A percentile compares a stretch with the other conserved stretches of the same genome.
phyloP scores from a whole-genome alignment of 1,140 invertebrate species.

The Drosophila ambigua region DNA sequence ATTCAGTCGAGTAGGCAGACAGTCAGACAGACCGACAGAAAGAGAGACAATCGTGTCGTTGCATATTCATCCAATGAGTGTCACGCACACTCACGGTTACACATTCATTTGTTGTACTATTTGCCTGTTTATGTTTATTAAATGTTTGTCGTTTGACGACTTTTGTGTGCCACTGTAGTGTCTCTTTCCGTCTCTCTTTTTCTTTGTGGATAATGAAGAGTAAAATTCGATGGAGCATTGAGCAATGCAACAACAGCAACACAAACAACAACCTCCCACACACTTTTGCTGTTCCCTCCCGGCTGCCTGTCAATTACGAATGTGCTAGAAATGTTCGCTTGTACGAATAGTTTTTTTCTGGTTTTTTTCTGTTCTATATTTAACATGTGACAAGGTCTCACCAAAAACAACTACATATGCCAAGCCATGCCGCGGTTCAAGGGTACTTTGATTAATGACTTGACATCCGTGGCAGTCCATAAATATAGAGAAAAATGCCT shows the following conservation, averaged over 20 bases:
- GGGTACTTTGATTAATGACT: conserved; percentile 75
- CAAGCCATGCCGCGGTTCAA: conserved; percentile 66
- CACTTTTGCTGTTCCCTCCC: conserved; percentile 2
- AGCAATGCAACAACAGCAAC: conserved; percentile 37
- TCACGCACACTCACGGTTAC: conserved; percentile 34
- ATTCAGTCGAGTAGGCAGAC: conserved; percentile 17
- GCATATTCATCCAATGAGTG: conserved; percentile 51
- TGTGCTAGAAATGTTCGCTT: conserved; percentile 38
- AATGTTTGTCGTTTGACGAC: conserved; percentile 47
- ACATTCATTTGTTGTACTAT: conserved; percentile 29
- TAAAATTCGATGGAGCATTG: conserved; percentile 57
- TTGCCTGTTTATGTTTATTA: conserved; percentile 52
- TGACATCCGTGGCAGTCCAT: conserved; percentile 52
- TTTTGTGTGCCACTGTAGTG: not conserved
- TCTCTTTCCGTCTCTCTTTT: too few relatives aligned
- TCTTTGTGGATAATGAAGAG: conserved; percentile 19
- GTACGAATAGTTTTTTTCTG: conserved; percentile 41
- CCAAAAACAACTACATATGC: conserved; percentile 38
- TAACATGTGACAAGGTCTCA: conserved; percentile 59
- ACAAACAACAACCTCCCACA: conserved; percentile 43
- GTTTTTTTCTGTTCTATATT: conserved; percentile 63
- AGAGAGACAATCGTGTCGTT: conserved; percentile 45
- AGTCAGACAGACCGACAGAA: conserved; percentile 36
- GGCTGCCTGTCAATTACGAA: conserved; percentile 33
- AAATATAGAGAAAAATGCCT: conserved; percentile 11